Percentiles rank a stretch among this genome's conserved stretches.
phyloP scores from a whole-genome alignment of 2,113 vertebrate genomes.

The Vulpes ferrilata region DNA sequence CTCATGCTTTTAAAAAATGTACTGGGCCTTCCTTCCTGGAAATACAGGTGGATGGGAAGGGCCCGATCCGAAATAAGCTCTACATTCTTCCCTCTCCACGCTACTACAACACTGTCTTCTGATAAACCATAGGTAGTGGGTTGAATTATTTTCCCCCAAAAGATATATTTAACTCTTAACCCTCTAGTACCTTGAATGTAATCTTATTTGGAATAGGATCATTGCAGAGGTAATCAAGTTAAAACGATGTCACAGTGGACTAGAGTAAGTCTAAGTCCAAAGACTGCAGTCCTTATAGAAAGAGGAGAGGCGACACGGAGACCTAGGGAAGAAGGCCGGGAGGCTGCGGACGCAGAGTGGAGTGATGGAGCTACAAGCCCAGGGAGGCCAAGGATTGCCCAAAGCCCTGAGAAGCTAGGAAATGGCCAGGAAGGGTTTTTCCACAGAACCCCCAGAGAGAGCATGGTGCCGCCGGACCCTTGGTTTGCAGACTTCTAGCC shows the following conservation, averaged over 20 bases:
- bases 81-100: neutral
- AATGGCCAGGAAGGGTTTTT: neutral
- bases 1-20: neutral
- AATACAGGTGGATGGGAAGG: neutral
- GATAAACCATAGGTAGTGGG: accelerated
- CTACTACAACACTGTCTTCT: neutral
- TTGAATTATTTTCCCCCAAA: neutral
- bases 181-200: neutral
- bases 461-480: neutral
- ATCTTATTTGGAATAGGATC: neutral
- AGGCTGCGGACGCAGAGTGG: neutral
- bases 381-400: accelerated
- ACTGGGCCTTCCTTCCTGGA: neutral
- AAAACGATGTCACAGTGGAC: neutral
- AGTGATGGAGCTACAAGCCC: neutral
- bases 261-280: neutral
- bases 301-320: neutral
- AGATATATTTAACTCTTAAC: neutral
- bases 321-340: neutral
- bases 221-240: neutral
- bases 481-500: neutral
- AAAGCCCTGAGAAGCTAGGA: neutral
- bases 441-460: neutral
- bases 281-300: neutral
- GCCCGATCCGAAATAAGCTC: neutral